Conservation (phyloP, 2,113 vertebrate genomes). For the Dicaeum eximium region DNA sequence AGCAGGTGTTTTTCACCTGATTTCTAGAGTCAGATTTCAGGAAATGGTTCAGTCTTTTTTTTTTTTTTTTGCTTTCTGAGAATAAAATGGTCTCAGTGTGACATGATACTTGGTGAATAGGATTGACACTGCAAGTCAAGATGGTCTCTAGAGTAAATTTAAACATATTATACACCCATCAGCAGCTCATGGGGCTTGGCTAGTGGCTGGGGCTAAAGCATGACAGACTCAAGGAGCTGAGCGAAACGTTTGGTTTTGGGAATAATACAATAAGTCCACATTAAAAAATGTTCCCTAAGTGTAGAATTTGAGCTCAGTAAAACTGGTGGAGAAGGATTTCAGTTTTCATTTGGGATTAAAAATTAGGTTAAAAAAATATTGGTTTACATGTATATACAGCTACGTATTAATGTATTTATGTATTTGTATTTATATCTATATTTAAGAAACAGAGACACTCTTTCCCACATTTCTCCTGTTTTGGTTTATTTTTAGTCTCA, state of each 20-base stretch:
- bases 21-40: not conserved
- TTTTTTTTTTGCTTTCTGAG: not conserved
- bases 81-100: not conserved
- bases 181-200: not conserved
- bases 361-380: not conserved
- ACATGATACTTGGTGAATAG: not conserved
- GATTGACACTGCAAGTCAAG: not conserved
- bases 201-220: not conserved
- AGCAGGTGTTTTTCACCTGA: not conserved
- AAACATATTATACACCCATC: not conserved
- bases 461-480: not conserved
- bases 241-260: not conserved
- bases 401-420: not conserved
- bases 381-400: not conserved
- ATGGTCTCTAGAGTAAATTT: not conserved
- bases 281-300: not conserved
- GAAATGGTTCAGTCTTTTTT: not conserved
- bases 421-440: not conserved
- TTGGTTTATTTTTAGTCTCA: not conserved
- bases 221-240: not conserved
- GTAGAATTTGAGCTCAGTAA: not conserved
- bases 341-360: not conserved
- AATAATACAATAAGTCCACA: not conserved
- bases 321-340: not conserved
- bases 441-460: not conserved